Evolutionary conservation across 2,888 invertebrate genomes (phyloP), one percentile per base, ranked within the genome.

Genomic region (Agrochola circellaris): DNA sequence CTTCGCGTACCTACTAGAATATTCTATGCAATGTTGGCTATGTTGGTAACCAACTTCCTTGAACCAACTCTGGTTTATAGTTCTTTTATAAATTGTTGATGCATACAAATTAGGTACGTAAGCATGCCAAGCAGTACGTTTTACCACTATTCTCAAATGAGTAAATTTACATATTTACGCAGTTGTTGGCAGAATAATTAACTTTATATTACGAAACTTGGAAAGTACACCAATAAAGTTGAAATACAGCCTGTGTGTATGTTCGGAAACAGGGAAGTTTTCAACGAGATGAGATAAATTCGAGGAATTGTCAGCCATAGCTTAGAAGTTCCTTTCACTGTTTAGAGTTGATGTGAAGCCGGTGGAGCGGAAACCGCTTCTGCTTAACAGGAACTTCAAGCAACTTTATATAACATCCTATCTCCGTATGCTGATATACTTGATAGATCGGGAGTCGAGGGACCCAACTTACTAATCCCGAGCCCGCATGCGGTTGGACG

Each of bases 161-260:
- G 54, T 48, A 45, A 51, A 76, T 80, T 81, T 76, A n/a, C 65
- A 81, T 83, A 70, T 73, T 73, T 56, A 13, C 51, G 58, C 58
- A 70, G 54, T 84, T 72, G 68, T 65, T 70, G n/a, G 54, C 13
- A 51, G 72, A 77, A 77, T 77, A 85, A 83, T 84, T 73, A 84
- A 69, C 54, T 81, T 77, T 60, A 54, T 56, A 77, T 61, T 73
- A 60, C 51, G 67, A 68, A 81, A 82, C 42, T 85, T 77, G 30
- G n/a, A 73, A 62, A 81, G 56, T 84, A 72, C 13, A 58, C 30
- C 13, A 69, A 81, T 69, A 81, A 72, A 61, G 65, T 51, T 74
- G 34, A 23, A 66, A 48, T 56, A 64, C n/a, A 54, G n/a, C 23
- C 9, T 13, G 38, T 51, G 34, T 38, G 34, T 64, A 3, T 20